Percentiles rank a stretch among this genome's conserved stretches.
These are phyloP conservation scores for Echeneis naucrates DNA, from an alignment of 2,797 vertebrate species.

Conservation along the genomic window DNA sequence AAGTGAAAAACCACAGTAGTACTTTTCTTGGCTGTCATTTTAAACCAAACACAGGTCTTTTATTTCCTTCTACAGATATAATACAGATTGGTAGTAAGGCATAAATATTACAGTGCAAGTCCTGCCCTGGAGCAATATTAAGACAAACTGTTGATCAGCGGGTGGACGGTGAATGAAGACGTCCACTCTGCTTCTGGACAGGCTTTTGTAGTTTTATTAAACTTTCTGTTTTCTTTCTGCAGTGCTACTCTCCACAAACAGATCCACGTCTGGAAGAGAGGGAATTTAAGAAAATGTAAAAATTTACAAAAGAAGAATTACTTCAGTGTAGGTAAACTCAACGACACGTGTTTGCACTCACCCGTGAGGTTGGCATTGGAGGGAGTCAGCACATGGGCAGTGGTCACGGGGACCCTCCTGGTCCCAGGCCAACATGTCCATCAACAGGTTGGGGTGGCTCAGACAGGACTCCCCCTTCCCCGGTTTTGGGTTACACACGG, in stretches of 20 bases:
- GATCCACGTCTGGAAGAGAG: constrained; percentile 61
- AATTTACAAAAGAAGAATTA: neutral
- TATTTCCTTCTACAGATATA: constrained; percentile 38
- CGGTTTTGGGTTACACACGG: constrained; percentile 90
- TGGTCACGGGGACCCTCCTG: constrained; percentile 89
- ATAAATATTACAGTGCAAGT: constrained; percentile 65
- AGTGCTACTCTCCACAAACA: constrained; percentile 61
- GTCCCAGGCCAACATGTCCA: constrained; percentile 94
- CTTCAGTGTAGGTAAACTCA: neutral
- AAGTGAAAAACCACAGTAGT: neutral
- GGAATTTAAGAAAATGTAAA: constrained; percentile 4
- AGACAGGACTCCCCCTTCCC: constrained; percentile 87
- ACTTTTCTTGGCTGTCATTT: constrained; percentile 15
- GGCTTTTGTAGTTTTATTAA: neutral
- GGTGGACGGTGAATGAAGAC: neutral
- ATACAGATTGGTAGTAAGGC: constrained; percentile 34
- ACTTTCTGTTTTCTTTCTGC: constrained; percentile 7
- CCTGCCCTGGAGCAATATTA: constrained; percentile 29
- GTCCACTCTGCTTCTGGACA: constrained; percentile 1
- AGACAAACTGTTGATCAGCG: constrained; percentile 13
- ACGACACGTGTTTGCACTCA: constrained; percentile 63
- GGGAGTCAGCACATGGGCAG: constrained; percentile 88
- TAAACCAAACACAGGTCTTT: constrained; percentile 48
- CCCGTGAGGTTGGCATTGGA: constrained; percentile 90
- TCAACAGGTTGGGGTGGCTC: constrained; percentile 87